phyloP scores from a whole-genome alignment of 2,888 invertebrate genomes.

The Conops quadrifasciatus region DNA sequence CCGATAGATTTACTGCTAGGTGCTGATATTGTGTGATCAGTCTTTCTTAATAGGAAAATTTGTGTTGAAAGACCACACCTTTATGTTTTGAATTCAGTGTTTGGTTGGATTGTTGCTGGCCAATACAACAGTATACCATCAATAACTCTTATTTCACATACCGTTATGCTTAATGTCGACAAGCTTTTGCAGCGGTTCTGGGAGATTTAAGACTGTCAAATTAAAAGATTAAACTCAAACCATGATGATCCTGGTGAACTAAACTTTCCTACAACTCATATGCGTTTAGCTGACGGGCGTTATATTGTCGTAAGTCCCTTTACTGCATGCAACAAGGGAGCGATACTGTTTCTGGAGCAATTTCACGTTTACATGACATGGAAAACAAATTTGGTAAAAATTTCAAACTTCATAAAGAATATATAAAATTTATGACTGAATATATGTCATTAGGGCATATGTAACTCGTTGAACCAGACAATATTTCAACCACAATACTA shows the following conservation, averaged over 20 bases:
- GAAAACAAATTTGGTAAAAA: background rate
- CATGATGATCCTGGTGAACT: background rate
- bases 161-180: constrained; percentile 1
- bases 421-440: background rate
- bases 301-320: background rate
- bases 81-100: constrained; percentile 7
- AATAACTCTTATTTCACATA: background rate
- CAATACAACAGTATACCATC: background rate
- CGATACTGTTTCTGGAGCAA: background rate
- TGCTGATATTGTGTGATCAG: too few relatives aligned
- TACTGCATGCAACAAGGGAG: background rate
- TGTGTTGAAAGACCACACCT: background rate
- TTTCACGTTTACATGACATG: too few relatives aligned
- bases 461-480: background rate
- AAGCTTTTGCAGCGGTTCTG: constrained; percentile 5
- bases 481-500: background rate
- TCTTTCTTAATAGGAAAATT: background rate
- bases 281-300: background rate
- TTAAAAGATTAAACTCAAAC: background rate
- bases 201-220: constrained; percentile 5
- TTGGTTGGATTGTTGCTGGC: constrained; percentile 12
- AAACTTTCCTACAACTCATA: background rate
- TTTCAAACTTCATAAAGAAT: background rate
- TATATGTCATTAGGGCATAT: background rate
- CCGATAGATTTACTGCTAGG: background rate